Conservation (phyloP, 2,113 vertebrate genomes). For the Stigmatopora nigra region DNA sequence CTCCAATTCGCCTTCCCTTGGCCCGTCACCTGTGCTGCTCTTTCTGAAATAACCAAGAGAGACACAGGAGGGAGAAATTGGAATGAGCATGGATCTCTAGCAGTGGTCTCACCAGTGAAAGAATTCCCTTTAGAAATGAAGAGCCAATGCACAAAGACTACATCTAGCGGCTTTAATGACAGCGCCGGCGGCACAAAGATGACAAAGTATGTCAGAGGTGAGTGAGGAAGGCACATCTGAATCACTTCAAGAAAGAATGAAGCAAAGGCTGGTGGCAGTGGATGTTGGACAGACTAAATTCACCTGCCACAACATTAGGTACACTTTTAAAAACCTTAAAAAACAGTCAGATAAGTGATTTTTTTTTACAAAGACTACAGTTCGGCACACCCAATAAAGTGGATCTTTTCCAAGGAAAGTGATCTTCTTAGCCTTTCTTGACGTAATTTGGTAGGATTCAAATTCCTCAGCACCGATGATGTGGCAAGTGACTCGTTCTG, state of each 20-base stretch:
- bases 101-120: background rate
- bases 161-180: slow-evolving; percentile 21
- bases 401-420: too few species aligned
- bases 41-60: slow-evolving; percentile 53
- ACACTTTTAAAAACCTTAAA: background rate
- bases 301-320: slow-evolving; percentile 1
- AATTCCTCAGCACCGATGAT: too few species aligned
- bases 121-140: background rate
- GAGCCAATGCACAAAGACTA: slow-evolving; percentile 17
- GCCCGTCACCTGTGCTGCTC: slow-evolving; percentile 66
- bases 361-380: background rate
- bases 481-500: too few species aligned
- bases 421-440: too few species aligned
- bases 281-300: slow-evolving; percentile 12
- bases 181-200: slow-evolving; percentile 18
- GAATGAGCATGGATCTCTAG: background rate
- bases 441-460: too few species aligned
- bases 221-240: background rate
- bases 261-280: slow-evolving; percentile 19
- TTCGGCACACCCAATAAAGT: background rate
- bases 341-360: background rate
- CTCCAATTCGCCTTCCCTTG: slow-evolving; percentile 70
- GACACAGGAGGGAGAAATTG: background rate
- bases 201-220: slow-evolving; percentile 4
- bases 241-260: slow-evolving; percentile 10